Evolutionary conservation across 2,113 vertebrate genomes (phyloP), one percentile per base, ranked within the genome.

Genomic region (Ophthalmolycus amberensis): DNA sequence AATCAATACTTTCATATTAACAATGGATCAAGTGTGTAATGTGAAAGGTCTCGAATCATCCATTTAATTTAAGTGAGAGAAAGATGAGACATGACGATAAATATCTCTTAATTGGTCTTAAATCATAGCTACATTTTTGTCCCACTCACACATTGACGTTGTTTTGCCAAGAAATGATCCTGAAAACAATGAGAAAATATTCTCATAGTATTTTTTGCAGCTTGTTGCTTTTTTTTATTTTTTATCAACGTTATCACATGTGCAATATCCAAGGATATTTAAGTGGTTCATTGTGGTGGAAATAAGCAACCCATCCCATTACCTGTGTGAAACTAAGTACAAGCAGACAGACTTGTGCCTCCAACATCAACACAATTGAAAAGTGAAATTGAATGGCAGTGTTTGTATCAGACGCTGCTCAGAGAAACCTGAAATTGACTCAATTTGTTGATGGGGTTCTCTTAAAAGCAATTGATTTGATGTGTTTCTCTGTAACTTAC

Each of bases 381-480:
- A 34, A 34, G 34, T 34, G 80, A 93, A 92, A 92, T 90, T 90
- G 90, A 79, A 88, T 85, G 78, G 71, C 56, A 6, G 63, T 74
- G 86, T 86, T 87, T 81, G 80, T 69, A 80, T 90, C 86, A 73
- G 73, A 88, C 56, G 67, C 85, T 64, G 38, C 71, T 75, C 65
- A 84, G 82, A 90, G 67, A 85, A 82, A 88, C 52, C 81, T 83
- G 87, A 90, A 89, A 93, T 90, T 71, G 86, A 91, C 84, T 94
- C 89, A 83, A 70, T 90, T 90, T 90, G 74, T 83, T 86, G 89
- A 91, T 91, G 87, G 78, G 84, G 73, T 88, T 92, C 82, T 87
- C 75, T 87, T 78, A 89, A 89, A 93, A 77, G 81, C 88, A 89
- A 90, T 88, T 83, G 89, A 89, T 91, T 91, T 84, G 70, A 64